Base-by-base conservation (phyloP, 2,888 invertebrate species). In the Plemyria rubiginata region DNA sequence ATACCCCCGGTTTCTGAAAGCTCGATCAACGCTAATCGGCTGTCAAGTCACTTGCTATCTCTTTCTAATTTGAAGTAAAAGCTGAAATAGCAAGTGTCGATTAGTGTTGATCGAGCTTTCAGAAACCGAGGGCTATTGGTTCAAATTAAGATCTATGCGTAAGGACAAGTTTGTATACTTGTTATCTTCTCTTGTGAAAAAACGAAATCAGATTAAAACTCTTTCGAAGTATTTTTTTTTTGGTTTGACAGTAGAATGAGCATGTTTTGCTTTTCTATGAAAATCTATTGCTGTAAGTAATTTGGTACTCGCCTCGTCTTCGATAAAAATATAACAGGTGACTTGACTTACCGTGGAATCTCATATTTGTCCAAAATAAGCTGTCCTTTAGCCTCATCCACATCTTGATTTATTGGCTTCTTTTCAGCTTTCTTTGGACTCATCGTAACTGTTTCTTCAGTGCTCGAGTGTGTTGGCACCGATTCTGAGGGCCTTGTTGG, bases 301-400 rank as follows among this genome's bases (percentile, higher is more conserved):
- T 38, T 11, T 38, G 9, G 3, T 11, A 38, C 11, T 38, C 36
- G 36, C 11, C 13, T n/a, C 4, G 13, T 13, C 13, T 41, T 4
- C 13, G 13, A 41, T 13, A 41, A 13, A 41, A 11, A 11, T 38
- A 32, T 8, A 6, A 32, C 32, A 32, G 36, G 8, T 8, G 3
- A 51, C 9, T 3, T 2, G 12, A 62, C 70, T 71, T 51, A 76
- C 79, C 70, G 70, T 5, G 70, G 69, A 2, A 51, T 54, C 50
- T 73, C 74, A 12, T 72, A 75, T 66, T 72, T 75, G 29, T 77
- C 74, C 32, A 72, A 54, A 55, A 76, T 54, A 41, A 76, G 51
- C 56, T 75, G 75, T 28, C 76, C 72, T 38, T 76, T 76, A 13
- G 75, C 68, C 6, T 67, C 67, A 29, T 76, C 73, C 50, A 76